Base-by-base conservation (phyloP, 2,113 vertebrate genomes). In the Ptyas mucosa region DNA sequence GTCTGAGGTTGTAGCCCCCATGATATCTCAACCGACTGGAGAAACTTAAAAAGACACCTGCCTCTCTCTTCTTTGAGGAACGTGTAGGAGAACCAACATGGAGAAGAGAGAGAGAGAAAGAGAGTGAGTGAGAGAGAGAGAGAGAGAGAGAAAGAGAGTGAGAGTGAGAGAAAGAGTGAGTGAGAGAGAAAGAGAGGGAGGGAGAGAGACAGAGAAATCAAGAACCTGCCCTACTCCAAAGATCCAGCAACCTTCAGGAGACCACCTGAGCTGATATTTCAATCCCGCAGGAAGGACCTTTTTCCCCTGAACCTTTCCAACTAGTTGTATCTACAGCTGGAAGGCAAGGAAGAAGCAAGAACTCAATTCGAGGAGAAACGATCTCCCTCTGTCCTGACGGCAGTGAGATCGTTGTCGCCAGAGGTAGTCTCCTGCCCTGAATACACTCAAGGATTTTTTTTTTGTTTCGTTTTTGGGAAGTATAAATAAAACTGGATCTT, bases 401-500 rank as follows among this genome's bases (percentile, higher is more conserved):
- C 64, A 3, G 3, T 3, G 10, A 39, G n/a, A 3, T 20, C 20
- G 2, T 43, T 0, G 18, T 21, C 8, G 0, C 7, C 34, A 8
- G 15, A 3, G 2, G 18, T 81, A 34, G 18, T 8, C 7, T 81
- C 6, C 46, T 12, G 23, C 46, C 11, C 85, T 6, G 21, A 11
- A 21, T 14, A 43, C 58, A 64, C 23, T 29, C n/a, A 8, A 21
- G 3, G 34, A n/a, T 54, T 52, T 46, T 52, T 8, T 57, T 49
- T 7, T 49, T 49, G 46, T 57, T 49, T 49, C 6, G 46, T 57
- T 57, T 57, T 23, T 2, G 6, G 20, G 8, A 54, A 75, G 75
- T 92, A 69, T 52, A 55, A 92, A 81, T 89, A 92, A 92, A 92
- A 20, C 87, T 89, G 91, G 91, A 55, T 92, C 57, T 92, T 81